Evolutionary conservation across 2,797 vertebrate genomes (phyloP).

Genomic region (Micropoecilia bifurca): DNA sequence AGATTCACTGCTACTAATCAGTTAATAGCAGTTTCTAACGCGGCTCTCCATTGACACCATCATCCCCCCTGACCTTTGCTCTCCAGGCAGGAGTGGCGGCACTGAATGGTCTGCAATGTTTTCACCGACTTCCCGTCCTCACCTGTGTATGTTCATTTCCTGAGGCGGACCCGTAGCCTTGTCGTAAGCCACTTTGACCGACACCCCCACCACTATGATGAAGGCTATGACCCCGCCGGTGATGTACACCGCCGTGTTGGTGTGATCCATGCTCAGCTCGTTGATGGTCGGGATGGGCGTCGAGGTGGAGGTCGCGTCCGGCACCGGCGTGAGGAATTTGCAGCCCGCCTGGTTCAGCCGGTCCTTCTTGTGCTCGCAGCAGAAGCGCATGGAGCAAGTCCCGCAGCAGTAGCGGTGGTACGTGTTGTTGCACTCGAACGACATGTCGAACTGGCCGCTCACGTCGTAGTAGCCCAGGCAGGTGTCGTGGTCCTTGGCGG

Average conservation of each 20-base stretch:
- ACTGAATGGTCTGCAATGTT: neutral
- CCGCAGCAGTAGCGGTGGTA: conserved; percentile 97
- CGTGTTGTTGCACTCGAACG: conserved; percentile 98
- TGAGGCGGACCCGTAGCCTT: conserved; percentile 95
- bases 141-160: conserved; percentile 99
- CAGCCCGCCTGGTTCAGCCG: conserved; percentile 92
- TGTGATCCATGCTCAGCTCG: conserved; percentile 93
- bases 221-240: conserved; percentile 97
- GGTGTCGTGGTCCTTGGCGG: conserved; percentile 85
- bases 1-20: neutral
- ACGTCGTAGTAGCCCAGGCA: conserved; percentile 97
- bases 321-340: conserved; percentile 87
- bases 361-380: conserved; percentile 95
- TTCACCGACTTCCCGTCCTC: conserved; percentile 26
- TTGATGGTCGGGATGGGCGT: conserved; percentile 84
- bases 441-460: conserved; percentile 95
- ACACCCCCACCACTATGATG: conserved; percentile 93
- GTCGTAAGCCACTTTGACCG: conserved; percentile 96
- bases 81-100: neutral
- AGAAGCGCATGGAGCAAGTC: conserved; percentile 96
- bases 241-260: conserved; percentile 97
- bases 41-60: neutral
- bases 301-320: conserved; percentile 54
- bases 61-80: neutral
- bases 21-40: neutral